Evolutionary conservation across 1,140 invertebrate species (phyloP).

Genomic region (Cydia pomonella): DNA sequence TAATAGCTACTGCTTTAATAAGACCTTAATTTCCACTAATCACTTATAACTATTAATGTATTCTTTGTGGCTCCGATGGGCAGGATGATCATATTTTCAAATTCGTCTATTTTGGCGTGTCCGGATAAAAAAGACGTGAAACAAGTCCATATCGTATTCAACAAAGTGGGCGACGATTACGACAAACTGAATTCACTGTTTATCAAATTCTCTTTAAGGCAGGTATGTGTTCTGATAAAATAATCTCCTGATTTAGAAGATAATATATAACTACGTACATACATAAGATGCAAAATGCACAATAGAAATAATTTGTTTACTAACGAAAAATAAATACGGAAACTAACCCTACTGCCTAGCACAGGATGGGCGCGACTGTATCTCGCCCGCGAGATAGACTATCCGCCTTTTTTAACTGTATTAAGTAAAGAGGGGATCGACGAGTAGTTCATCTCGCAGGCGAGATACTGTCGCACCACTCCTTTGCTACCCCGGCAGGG

Average conservation of each 20-base stretch:
- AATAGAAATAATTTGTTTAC: too few species aligned
- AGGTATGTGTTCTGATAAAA: constrained; percentile 50
- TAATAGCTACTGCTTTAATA: neutral
- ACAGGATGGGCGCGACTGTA: too few species aligned
- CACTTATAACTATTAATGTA: neutral
- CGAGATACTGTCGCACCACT: too few species aligned
- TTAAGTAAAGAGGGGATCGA: too few species aligned
- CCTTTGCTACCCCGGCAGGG: too few species aligned
- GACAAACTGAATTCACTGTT: constrained; percentile 66
- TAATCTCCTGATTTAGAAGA: neutral
- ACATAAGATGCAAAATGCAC: neutral
- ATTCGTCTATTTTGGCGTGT: constrained; percentile 66
- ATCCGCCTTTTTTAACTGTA: too few species aligned
- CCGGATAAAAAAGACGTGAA: constrained; percentile 65
- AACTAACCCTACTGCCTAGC: too few species aligned
- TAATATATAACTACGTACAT: neutral
- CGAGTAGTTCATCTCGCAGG: too few species aligned
- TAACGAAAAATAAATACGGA: too few species aligned
- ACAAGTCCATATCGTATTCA: constrained; percentile 70
- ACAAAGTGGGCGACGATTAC: constrained; percentile 63
- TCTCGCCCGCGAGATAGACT: too few species aligned
- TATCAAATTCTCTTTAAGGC: constrained; percentile 61
- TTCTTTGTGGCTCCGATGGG: constrained; percentile 36
- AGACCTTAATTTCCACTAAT: constrained; percentile 5
- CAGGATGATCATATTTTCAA: constrained; percentile 78